Evolutionary conservation across 2,888 invertebrate genomes (phyloP).

Genomic region (Clepsis dumicolana): DNA sequence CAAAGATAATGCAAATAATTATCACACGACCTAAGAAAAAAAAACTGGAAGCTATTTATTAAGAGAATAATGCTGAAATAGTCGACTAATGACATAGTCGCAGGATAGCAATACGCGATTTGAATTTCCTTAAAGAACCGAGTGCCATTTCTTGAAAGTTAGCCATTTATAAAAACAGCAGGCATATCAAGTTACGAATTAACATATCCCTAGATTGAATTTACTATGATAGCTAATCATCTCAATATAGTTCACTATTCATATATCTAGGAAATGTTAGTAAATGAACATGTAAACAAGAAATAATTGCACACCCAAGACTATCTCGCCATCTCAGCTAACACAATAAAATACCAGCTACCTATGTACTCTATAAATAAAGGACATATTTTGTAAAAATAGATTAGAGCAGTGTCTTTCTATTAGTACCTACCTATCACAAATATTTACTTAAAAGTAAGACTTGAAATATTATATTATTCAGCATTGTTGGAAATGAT

Average conservation of each 20-base stretch:
- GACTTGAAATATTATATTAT: conserved; percentile 59
- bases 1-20: no score
- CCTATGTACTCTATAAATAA: conserved; percentile 48
- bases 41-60: no score
- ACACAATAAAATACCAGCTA: conserved; percentile 42
- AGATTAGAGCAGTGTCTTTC: conserved; percentile 50
- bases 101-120: background rate
- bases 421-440: conserved; percentile 57
- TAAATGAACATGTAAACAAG: conserved; percentile 1
- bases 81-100: no score
- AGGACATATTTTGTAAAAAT: conserved; percentile 53
- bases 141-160: background rate
- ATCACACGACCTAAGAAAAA: no score
- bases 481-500: conserved; percentile 70
- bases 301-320: conserved; percentile 51
- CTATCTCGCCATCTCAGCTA: conserved; percentile 44
- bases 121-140: background rate
- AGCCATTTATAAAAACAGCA: background rate
- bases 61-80: no score
- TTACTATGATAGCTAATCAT: conserved; percentile 35
- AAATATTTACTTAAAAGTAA: conserved; percentile 64
- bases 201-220: conserved; percentile 41
- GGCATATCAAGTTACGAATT: conserved; percentile 33
- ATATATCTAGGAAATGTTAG: conserved; percentile 15
- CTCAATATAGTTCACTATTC: conserved; percentile 16